Conservation (phyloP, 2,888 invertebrate genomes). For the Cephus rjabovi region DNA sequence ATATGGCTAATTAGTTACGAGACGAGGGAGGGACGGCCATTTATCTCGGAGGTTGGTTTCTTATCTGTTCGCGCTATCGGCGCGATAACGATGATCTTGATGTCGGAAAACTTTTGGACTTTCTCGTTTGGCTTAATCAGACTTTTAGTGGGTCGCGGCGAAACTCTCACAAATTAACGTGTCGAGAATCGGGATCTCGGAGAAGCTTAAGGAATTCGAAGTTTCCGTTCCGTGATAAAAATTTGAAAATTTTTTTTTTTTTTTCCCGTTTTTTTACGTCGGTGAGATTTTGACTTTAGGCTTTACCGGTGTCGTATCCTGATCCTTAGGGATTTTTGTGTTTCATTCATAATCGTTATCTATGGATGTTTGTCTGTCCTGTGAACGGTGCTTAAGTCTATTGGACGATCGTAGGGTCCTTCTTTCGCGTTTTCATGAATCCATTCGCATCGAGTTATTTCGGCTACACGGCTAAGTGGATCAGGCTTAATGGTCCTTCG, state of each 20-base stretch:
- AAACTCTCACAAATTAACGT: neutral
- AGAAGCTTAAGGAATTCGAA: neutral
- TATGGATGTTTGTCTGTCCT: neutral
- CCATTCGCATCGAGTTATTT: neutral
- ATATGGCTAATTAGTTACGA: neutral
- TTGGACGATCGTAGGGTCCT: neutral
- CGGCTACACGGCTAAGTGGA: neutral
- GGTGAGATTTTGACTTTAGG: neutral
- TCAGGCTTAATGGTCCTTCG: neutral
- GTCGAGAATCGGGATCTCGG: neutral
- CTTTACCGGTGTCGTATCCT: neutral
- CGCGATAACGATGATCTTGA: neutral
- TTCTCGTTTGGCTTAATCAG: neutral
- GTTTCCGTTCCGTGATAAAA: neutral
- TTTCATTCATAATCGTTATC: neutral
- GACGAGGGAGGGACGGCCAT: neutral
- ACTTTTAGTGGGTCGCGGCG: neutral
- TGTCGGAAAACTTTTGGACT: neutral
- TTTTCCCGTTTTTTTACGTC: neutral
- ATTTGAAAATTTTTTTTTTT: neutral
- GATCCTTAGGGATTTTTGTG: neutral
- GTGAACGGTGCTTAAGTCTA: neutral
- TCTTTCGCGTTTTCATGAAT: neutral
- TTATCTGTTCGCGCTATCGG: neutral
- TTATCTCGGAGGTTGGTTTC: neutral